Percentiles rank a stretch among this genome's conserved stretches.
phyloP scores from a whole-genome alignment of 2,888 invertebrate genomes.

The Hoplodrina blanda region DNA sequence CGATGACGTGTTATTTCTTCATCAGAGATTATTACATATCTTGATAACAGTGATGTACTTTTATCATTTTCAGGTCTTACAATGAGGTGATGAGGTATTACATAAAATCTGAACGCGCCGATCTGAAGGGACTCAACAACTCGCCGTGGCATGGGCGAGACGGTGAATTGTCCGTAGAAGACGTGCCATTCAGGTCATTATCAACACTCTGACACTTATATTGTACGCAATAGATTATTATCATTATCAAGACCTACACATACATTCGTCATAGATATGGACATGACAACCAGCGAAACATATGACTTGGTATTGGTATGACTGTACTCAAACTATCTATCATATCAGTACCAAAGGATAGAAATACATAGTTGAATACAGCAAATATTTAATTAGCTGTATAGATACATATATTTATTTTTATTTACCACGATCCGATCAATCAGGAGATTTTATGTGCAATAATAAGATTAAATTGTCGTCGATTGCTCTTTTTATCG shows the following conservation, averaged over 20 bases:
- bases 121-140: constrained; percentile 83
- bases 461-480: neutral
- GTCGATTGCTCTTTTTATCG: neutral
- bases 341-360: neutral
- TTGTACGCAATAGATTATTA: constrained; percentile 13
- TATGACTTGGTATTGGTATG: constrained; percentile 18
- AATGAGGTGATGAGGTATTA: constrained; percentile 91
- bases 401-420: neutral
- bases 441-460: neutral
- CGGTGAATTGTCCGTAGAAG: constrained; percentile 92
- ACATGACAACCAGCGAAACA: constrained; percentile 19
- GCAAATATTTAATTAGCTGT: constrained; percentile 1
- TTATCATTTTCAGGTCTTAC: constrained; percentile 87
- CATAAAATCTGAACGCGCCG: constrained; percentile 91
- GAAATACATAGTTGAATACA: constrained; percentile 1
- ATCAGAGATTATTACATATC: neutral
- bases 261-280: constrained; percentile 27
- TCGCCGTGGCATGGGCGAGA: constrained; percentile 91
- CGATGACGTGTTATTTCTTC: neutral
- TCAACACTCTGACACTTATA: neutral
- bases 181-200: constrained; percentile 89
- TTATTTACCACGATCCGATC: constrained; percentile 3
- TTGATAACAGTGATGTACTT: constrained; percentile 3
- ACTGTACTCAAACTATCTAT: constrained; percentile 9
- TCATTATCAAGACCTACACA: neutral